Evolutionary conservation across 2,888 invertebrate genomes (phyloP), one percentile per base, ranked within the genome.

Genomic region (Pristionchus maxplancki): DNA sequence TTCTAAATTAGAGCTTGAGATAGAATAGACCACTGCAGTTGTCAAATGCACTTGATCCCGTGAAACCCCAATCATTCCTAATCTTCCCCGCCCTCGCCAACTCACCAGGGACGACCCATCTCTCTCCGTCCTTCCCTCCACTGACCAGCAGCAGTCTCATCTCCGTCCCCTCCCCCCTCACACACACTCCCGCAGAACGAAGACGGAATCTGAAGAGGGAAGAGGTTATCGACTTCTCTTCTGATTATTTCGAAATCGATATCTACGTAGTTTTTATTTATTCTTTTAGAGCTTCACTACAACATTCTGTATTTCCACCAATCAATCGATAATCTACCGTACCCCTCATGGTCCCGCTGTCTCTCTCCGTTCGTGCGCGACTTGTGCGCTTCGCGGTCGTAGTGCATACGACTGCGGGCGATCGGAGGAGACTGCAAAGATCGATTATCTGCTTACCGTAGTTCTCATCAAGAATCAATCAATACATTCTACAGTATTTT

Each of bases 31-130:
- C n/a, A n/a, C n/a, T n/a, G n/a, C n/a, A n/a, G n/a, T n/a, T n/a
- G n/a, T n/a, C n/a, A n/a, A n/a, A n/a, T n/a, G n/a, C n/a, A n/a
- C n/a, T n/a, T n/a, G n/a, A n/a, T n/a, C n/a, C 58, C 58, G 58
- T 58, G n/a, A 58, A n/a, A 71, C 71, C 5, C 15, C 15, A 28
- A 28, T 71, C 71, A 9, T 28, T 17, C n/a, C n/a, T n/a, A n/a
- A n/a, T n/a, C n/a, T 17, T 34, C 58, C 20, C 58, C 17, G 15
- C 15, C 24, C 58, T 4, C 9, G 28, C n/a, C n/a, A 44, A 74
- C 81, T 86, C 87, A 89, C 98, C 98, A 87, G 98, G 98, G 92
- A 99, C 97, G 93, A 98, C 97, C 98, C 98, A 94, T 88, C 92
- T 90, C 81, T 90, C 89, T 28, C 91, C 90, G 58, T 92, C 91